Conservation (phyloP, 2,888 invertebrate species). For the Cheilosia pagana region DNA sequence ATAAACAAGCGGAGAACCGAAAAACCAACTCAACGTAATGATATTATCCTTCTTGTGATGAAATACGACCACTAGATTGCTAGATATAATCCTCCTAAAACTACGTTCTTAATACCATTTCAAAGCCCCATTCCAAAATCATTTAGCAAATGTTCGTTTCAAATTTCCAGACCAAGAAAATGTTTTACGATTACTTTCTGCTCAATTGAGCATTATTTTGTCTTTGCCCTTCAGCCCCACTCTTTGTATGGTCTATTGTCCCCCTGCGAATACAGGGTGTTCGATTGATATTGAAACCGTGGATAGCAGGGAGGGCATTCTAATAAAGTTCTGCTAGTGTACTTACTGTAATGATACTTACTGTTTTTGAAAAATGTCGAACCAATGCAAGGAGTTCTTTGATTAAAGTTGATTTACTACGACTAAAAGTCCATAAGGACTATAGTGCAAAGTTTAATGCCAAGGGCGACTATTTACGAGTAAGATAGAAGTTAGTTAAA, state of each 20-base stretch:
- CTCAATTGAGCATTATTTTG: constrained; percentile 66
- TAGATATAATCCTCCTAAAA: constrained; percentile 36
- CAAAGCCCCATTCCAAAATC: constrained; percentile 33
- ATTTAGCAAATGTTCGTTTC: constrained; percentile 71
- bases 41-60: constrained; percentile 60
- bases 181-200: constrained; percentile 69
- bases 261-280: constrained; percentile 24
- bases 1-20: constrained; percentile 34
- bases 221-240: neutral
- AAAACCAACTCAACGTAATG: constrained; percentile 55
- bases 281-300: too few species aligned
- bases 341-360: too few species aligned
- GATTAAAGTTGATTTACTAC: too few species aligned
- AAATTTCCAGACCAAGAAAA: constrained; percentile 56
- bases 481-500: too few species aligned
- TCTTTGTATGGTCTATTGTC: neutral
- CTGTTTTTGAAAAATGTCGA: too few species aligned
- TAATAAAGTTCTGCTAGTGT: too few species aligned
- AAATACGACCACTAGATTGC: constrained; percentile 57
- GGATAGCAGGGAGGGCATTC: too few species aligned
- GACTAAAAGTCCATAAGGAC: too few species aligned
- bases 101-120: constrained; percentile 33
- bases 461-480: too few species aligned
- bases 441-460: too few species aligned
- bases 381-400: too few species aligned